Conservation (phyloP, 2,888 invertebrate species). For the Trissoscelio sp. region DNA sequence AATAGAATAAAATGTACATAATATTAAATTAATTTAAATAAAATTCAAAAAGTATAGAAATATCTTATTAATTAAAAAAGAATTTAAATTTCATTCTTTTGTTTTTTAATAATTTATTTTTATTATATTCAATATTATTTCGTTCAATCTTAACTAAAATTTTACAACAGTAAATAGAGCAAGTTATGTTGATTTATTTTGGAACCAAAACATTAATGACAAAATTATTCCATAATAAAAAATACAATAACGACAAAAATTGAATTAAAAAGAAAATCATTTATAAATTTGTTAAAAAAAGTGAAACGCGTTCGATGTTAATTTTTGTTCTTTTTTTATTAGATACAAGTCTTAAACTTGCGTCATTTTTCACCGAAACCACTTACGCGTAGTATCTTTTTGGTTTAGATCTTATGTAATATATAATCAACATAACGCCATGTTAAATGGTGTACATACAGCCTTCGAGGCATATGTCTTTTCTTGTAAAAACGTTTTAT, state of each 20-base stretch:
- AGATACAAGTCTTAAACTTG: conserved; percentile 67
- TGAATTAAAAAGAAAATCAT: conserved; percentile 14
- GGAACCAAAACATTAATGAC: not conserved
- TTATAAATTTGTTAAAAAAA: conserved; percentile 25
- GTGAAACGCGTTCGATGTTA: conserved; percentile 43
- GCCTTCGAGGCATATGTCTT: conserved; percentile 62
- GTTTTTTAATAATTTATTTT: too few species aligned
- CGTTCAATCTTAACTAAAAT: too few species aligned
- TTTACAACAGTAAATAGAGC: too few species aligned
- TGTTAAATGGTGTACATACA: conserved; percentile 67
- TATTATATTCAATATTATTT: too few species aligned
- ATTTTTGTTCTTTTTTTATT: conserved; percentile 64
- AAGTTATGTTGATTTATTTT: too few species aligned
- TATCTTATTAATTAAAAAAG: too few species aligned
- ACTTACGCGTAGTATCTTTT: conserved; percentile 68
- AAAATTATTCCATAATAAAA: not conserved
- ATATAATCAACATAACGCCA: conserved; percentile 68
- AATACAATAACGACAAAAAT: not conserved
- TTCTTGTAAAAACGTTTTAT: conserved; percentile 69
- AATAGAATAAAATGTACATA: too few species aligned
- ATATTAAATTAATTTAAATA: too few species aligned
- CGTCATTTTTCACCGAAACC: conserved; percentile 65
- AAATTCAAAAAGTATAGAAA: too few species aligned
- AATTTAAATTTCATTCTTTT: too few species aligned
- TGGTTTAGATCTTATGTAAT: conserved; percentile 65